Base-by-base conservation (phyloP, 1,140 invertebrate genomes). In the Agrilus planipennis region DNA sequence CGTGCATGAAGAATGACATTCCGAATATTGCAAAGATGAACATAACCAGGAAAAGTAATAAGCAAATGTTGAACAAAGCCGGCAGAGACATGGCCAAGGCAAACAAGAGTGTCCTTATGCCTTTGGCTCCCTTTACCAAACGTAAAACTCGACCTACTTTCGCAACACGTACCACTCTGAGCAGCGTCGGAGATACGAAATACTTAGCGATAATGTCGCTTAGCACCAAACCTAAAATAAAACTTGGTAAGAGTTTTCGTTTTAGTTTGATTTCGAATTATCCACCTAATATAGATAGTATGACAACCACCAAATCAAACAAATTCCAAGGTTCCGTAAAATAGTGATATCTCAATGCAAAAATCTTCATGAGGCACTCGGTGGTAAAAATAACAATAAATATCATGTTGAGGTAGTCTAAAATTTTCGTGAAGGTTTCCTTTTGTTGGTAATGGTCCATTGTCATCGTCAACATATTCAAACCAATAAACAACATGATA, bases 311-410 rank as follows among this genome's bases (percentile, higher is more conserved):
- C 73, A 95, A 93, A 77, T 98, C 94, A 75, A 98, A 98, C 54
- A 97, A 76, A 74, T 98, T 98, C 94, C 94, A 98, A 42, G 93
- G 92, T 69, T 96, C 89, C 67, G 90, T 92, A 76, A 98, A 97
- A 73, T 96, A 98, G 73, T 95, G 86, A 72, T 89, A 92, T 57
- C 93, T 77, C 55, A 97, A 79, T 44, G 90, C 92, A 67, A 96
- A 89, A 60, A 96, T 82, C 77, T 98, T 98, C 69, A 96, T 79
- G 60, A 93, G 75, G 75, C 92, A 96, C 77, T 98, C 94, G 52
- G 83, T 79, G 64, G 87, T 91, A 74, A 98, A 98, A 74, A 98
- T 89, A 64, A 88, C 87, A 67, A 98, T 96, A 72, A 98, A 98
- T 71, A 95, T 83, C 71, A 87, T 82, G 67, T 98, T 98, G 49